Evolutionary conservation across 2,797 vertebrate genomes (phyloP), one percentile per base, ranked within the genome.

Genomic region (Poeciliopsis presidionis): DNA sequence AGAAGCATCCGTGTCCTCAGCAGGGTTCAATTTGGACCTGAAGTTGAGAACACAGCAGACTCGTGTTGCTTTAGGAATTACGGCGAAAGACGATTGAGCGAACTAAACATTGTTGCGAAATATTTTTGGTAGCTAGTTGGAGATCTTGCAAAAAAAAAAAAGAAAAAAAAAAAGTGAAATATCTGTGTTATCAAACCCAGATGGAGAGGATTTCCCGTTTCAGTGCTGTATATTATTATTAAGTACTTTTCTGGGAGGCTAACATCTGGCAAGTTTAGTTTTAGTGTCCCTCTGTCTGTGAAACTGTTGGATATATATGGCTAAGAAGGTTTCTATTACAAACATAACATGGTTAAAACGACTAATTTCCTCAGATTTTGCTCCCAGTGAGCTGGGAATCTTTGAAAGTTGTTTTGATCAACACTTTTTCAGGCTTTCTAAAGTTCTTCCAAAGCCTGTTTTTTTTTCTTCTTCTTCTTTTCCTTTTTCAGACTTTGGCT

Each of bases 1-100:
- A 83, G 87, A 84, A 76, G 78, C 79, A 83, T 79, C 81, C 82
- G 4, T 88, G 86, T 87, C 87, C 88, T 87, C 47, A 74, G 63
- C 78, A 83, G 84, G 78, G 90, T 92, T 92, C 86, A 83, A 77
- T 72, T 77, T 5, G 28, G 82, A 78, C 45, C 77, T 73, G 81
- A 70, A 49, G 74, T 74, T 14, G 78, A 72, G 75, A 70, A 67
- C 75, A 69, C 84, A 87, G 82, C 73, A 51, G 81, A 82, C 22
- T 84, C 22, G 49, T 57, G 25, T 71, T 33, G 30, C 79, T 65
- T 3, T 69, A 41, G 28, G 49, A 87, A 70, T 43, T 33, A 28
- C 77, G 76, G 86, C 47, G 20, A 72, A 77, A 46, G 46, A 65
- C 30, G 5, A 51, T 16, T 49, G 1, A 8, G 1, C 33, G 78